Evolutionary conservation across 2,888 invertebrate species (phyloP).

Genomic region (Lycophotia porphyrea): DNA sequence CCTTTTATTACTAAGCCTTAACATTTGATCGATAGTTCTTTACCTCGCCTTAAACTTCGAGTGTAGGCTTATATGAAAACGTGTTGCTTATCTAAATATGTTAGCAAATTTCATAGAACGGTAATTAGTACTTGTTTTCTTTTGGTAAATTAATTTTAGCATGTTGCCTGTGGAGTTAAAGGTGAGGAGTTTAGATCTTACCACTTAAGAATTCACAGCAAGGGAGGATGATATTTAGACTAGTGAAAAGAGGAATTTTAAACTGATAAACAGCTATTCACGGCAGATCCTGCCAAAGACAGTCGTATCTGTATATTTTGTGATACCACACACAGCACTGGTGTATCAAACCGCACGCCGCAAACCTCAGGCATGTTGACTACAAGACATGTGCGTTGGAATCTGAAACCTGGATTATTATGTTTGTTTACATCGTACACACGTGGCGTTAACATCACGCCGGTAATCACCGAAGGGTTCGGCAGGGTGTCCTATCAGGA

Average conservation of each 20-base stretch:
- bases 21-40: slow-evolving; percentile 60
- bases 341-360: slow-evolving; percentile 52
- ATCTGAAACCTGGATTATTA: slow-evolving; percentile 45
- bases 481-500: not conserved
- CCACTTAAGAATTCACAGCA: not conserved
- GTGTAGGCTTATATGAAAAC: slow-evolving; percentile 45
- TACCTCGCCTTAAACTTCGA: slow-evolving; percentile 44
- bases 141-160: slow-evolving; percentile 6
- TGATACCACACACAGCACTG: slow-evolving; percentile 33
- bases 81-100: slow-evolving; percentile 39
- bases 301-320: slow-evolving; percentile 23
- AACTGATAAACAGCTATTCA: not conserved
- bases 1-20: slow-evolving; percentile 30
- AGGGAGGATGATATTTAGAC: not conserved
- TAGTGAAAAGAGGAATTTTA: not conserved
- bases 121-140: slow-evolving; percentile 30
- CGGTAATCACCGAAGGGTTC: not conserved
- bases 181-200: slow-evolving; percentile 18
- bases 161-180: not conserved
- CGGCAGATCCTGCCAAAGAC: slow-evolving; percentile 12
- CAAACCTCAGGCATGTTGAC: slow-evolving; percentile 49
- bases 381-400: slow-evolving; percentile 52
- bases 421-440: slow-evolving; percentile 54
- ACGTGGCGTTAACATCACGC: slow-evolving; percentile 11
- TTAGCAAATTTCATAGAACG: slow-evolving; percentile 27